A percentile compares a stretch with the other conserved stretches of the same genome.
phyloP scores from a whole-genome alignment of 2,113 vertebrate genomes.

The Empidonax alnorum region DNA sequence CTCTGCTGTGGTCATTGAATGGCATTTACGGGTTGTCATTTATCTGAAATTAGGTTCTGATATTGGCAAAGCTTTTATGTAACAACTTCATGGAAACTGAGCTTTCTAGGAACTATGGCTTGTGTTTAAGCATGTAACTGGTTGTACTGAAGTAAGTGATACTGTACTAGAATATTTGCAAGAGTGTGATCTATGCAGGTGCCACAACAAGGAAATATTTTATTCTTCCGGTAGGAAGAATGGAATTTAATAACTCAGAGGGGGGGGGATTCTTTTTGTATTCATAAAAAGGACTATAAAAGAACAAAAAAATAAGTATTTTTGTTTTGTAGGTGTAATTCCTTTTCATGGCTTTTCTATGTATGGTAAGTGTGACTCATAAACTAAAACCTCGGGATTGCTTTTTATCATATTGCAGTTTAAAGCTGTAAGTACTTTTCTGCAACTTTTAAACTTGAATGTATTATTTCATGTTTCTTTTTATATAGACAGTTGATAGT shows the following conservation, averaged over 20 bases:
- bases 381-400: neutral
- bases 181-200: neutral
- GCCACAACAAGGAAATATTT: neutral
- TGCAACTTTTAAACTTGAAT: neutral
- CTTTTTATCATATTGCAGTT: neutral
- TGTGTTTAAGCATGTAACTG: neutral
- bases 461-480: neutral
- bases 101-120: neutral
- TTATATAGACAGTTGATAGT: neutral
- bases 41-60: slow-evolving; percentile 17
- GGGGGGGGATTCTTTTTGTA: neutral
- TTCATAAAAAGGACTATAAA: neutral
- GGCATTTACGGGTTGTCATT: neutral
- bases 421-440: neutral
- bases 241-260: neutral
- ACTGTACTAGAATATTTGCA: neutral
- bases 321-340: slow-evolving; percentile 88
- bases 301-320: neutral
- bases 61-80: neutral
- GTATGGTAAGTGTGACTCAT: slow-evolving; percentile 88
- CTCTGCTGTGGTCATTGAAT: neutral
- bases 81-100: neutral
- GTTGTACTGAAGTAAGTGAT: neutral
- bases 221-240: neutral
- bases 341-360: slow-evolving; percentile 99